phyloP scores from a whole-genome alignment of 2,888 invertebrate genomes.

The Rhamnusium bicolor region DNA sequence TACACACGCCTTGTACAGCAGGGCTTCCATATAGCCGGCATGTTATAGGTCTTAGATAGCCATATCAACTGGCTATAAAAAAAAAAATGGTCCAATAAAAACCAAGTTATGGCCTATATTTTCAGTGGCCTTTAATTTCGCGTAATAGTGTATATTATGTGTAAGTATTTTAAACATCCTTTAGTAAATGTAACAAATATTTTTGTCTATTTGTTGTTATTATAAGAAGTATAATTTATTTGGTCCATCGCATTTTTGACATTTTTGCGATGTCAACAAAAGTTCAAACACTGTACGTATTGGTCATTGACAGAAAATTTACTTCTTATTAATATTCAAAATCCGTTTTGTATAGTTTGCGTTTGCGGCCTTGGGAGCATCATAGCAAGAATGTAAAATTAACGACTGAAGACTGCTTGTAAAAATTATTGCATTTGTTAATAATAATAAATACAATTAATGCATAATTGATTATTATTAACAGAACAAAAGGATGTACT shows the following conservation, averaged over 20 bases:
- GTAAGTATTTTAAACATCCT: no score
- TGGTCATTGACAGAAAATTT: conserved; percentile 58
- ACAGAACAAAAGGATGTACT: background rate
- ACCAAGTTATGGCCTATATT: no score
- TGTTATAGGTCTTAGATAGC: no score
- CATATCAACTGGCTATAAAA: no score
- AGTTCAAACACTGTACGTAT: conserved; percentile 32
- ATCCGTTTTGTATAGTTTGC: conserved; percentile 46
- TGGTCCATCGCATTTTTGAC: background rate
- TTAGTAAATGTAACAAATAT: no score
- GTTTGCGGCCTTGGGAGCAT: conserved; percentile 51
- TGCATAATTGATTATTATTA: conserved; percentile 20
- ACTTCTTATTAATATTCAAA: conserved; percentile 51
- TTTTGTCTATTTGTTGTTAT: no score
- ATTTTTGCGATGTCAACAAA: conserved; percentile 17
- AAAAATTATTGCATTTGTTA: conserved; percentile 23
- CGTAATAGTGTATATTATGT: no score
- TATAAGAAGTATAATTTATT: background rate
- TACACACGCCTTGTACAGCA: no score
- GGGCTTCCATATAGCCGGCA: no score
- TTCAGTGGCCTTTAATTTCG: no score
- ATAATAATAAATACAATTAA: conserved; percentile 26
- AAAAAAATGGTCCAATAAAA: no score
- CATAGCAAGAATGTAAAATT: conserved; percentile 32
- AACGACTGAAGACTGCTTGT: conserved; percentile 24